Evolutionary conservation across 2,888 invertebrate species (phyloP).

Genomic region (Sabatieria punctata): DNA sequence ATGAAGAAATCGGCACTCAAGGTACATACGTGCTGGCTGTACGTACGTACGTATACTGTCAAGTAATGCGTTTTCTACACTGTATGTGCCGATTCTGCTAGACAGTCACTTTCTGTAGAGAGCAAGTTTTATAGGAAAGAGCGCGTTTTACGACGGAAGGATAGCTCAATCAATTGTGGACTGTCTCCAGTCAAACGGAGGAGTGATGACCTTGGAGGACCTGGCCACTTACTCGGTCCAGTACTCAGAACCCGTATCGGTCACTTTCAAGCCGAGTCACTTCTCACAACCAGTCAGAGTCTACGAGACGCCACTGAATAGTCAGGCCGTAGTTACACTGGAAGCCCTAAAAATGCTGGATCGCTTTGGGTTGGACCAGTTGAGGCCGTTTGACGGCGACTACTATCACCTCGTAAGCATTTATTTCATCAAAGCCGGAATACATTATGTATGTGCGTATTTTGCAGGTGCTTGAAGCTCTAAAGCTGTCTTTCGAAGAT

Average conservation of each 20-base stretch:
- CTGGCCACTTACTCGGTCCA: constrained; percentile 2
- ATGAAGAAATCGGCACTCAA: neutral
- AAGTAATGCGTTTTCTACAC: too few relatives aligned
- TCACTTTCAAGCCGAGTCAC: neutral
- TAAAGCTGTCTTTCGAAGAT: neutral
- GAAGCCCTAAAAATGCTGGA: constrained; percentile 5
- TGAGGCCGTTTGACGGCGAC: too few relatives aligned
- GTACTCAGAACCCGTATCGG: constrained; percentile 1
- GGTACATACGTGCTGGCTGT: too few relatives aligned
- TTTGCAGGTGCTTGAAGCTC: neutral
- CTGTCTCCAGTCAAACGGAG: neutral
- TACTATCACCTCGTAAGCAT: too few relatives aligned
- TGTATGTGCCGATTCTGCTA: too few relatives aligned
- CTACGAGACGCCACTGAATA: constrained; percentile 1
- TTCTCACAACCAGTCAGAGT: neutral
- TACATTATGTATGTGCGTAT: too few relatives aligned
- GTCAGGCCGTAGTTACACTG: constrained; percentile 5
- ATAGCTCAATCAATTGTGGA: constrained; percentile 4
- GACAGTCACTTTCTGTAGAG: too few relatives aligned
- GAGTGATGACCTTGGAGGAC: constrained; percentile 2
- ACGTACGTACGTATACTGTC: too few relatives aligned
- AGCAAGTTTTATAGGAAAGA: too few relatives aligned
- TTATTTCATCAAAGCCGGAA: too few relatives aligned
- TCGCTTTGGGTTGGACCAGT: too few relatives aligned
- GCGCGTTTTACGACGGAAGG: constrained; percentile 5